Evolutionary conservation across 30 jellyfish, hydroid and myxozoan genomes (phyloP).

Genomic region (Rhopilema esculentum): DNA sequence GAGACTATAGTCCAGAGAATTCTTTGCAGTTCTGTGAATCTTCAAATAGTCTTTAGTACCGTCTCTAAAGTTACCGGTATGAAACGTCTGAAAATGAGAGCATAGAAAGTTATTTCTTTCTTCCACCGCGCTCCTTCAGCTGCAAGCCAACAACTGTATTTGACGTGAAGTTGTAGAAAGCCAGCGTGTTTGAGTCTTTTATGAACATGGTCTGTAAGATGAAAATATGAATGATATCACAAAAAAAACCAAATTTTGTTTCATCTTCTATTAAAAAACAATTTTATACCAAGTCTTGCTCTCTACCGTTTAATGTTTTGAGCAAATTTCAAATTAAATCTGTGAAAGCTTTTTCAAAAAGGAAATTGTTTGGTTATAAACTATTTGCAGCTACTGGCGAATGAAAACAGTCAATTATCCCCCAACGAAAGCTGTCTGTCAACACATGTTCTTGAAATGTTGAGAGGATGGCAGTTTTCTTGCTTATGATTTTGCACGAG

Average conservation of each 20-base stretch:
- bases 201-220: constrained; percentile 74
- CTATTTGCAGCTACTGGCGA: too few species aligned
- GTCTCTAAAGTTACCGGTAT: not conserved
- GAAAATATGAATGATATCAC: not conserved
- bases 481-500: too few species aligned
- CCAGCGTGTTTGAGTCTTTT: constrained; percentile 94
- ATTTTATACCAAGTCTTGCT: constrained; percentile 6
- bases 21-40: not conserved
- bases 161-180: constrained; percentile 90
- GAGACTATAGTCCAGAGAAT: not conserved
- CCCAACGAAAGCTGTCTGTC: too few species aligned
- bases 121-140: constrained; percentile 99
- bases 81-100: not conserved
- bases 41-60: not conserved
- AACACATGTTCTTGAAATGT: too few species aligned
- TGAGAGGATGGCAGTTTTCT: too few species aligned
- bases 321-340: too few species aligned
- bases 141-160: constrained; percentile 87
- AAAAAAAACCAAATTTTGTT: not conserved
- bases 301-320: too few species aligned
- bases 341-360: too few species aligned
- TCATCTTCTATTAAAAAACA: not conserved
- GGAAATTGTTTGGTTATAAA: too few species aligned
- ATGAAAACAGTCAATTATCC: too few species aligned
- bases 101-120: constrained; percentile 73